Evolutionary conservation across 2,888 invertebrate species (phyloP), one percentile per base, ranked within the genome.

Genomic region (Scaptomyza parva): DNA sequence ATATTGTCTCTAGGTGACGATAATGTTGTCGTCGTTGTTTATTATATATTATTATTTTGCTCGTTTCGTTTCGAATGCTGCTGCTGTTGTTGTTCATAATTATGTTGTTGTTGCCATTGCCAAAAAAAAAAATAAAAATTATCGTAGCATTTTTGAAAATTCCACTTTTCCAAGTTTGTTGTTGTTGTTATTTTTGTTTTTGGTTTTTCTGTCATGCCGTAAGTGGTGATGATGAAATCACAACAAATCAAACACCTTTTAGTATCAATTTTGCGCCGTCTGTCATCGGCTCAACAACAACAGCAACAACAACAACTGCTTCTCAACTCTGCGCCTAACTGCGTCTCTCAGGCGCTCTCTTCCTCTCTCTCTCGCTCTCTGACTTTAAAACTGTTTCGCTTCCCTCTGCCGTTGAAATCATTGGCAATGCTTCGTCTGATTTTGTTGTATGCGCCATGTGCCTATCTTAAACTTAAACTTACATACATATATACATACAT

Each of bases 181-280:
- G 35, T 18, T 54, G 57, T 28, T 58, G 50, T 41, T 57, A 51
- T 33, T 45, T 22, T 67, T 77, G 77, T 78, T 84, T 78, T 85
- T 85, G 76, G 76, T 28, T 82, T 85, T 81, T 85, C 82, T 85
- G 81, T 81, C 81, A 79, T 45, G 78, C 84, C 84, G 85, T 84
- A 84, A 79, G 82, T 77, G 84, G 87, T 64, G 76, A 86, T 86
- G 84, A 85, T 85, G 87, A 87, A 86, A 85, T 85, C 85, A 87
- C 85, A 85, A 85, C 85, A 85, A 85, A 82, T 85, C 87, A 87
- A 85, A 85, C 84, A 87, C 85, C 86, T 86, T 85, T 81, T 84
- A 71, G 84, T 83, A 82, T 86, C 83, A 86, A 83, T 82, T 82
- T 86, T 82, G 67, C 82, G 71, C 65, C 67, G 68, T 66, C 78